Percentiles rank a stretch among this genome's conserved stretches.
phyloP scores from a whole-genome alignment of 2,888 invertebrate genomes.

The Bembecia ichneumoniformis region DNA sequence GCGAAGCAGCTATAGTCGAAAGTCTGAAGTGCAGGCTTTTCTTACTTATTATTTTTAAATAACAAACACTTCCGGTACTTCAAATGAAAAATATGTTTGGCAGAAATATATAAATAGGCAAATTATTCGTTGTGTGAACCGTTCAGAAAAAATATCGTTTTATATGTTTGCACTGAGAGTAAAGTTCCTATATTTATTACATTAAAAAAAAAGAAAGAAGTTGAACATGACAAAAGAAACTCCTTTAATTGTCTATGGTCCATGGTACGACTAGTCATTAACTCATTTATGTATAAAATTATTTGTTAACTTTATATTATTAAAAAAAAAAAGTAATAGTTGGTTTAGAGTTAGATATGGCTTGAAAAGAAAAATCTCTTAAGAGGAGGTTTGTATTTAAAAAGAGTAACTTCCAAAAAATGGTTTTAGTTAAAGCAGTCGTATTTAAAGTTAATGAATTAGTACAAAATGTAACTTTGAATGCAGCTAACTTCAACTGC shows the following conservation, averaged over 20 bases:
- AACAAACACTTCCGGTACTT: conserved; percentile 18
- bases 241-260: conserved; percentile 45
- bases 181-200: conserved; percentile 68
- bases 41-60: too few species aligned
- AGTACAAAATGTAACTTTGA: conserved; percentile 38
- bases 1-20: too few species aligned
- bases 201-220: conserved; percentile 32
- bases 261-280: conserved; percentile 67
- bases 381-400: too few species aligned
- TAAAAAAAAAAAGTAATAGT: conserved; percentile 29
- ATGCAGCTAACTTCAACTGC: conserved; percentile 22
- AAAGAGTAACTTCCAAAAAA: background rate
- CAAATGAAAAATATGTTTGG: conserved; percentile 15
- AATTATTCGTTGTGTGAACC: conserved; percentile 22
- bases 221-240: conserved; percentile 29
- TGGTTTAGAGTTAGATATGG: conserved; percentile 2
- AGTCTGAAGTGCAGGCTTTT: background rate
- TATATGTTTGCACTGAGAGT: conserved; percentile 57
- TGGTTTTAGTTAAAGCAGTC: conserved; percentile 8
- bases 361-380: background rate
- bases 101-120: conserved; percentile 20
- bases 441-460: conserved; percentile 23
- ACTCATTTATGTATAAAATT: conserved; percentile 48
- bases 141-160: conserved; percentile 19
- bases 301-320: conserved; percentile 44